Base-by-base conservation (phyloP, 2,797 vertebrate genomes). In the Crax fasciolata region DNA sequence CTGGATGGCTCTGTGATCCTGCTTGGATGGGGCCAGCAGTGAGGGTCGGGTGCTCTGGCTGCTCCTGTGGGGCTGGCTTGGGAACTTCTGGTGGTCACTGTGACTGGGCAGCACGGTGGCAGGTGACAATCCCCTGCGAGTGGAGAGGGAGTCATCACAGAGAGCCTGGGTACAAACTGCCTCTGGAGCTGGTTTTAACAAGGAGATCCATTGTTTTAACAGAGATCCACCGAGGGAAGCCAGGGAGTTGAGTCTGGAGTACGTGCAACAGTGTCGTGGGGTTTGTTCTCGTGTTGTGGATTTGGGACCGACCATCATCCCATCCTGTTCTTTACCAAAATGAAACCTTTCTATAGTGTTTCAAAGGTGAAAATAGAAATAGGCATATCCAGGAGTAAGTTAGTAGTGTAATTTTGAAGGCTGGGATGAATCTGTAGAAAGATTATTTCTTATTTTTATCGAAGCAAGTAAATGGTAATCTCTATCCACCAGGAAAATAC, bases 91-190 rank as follows among this genome's bases (percentile, higher is more conserved):
- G n/a, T 39, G 70, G 13, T 35, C 0, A 0, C 35, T 32, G 32
- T 2, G 0, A 9, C 1, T 24, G 48, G 21, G 65, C 3, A 7
- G n/a, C 18, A 3, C 2, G 1, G 1, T 15, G 65, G 44, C 46
- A 3, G 48, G 30, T 23, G 35, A 28, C 20, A n/a, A 3, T 32
- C 10, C 3, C 25, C 13, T 10, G 21, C 8, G 12, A 43, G 3
- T 0, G 7, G 19, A 20, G 55, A 19, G 55, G 17, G 8, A 19
- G 43, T 1, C 2, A 16, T 9, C 32, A 39, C 7, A 1, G 25
- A 20, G 55, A 27, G 38, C 6, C 8, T 2, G 6, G 20, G 9
- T 16, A 8, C 48, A 35, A 43, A 35, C 23, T 1, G 11, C 25
- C 15, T n/a, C 1, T 7, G 3, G 2, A 2, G 17, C 8, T 15